These are phyloP conservation scores for Lerista edwardsae DNA, from an alignment of 2,797 vertebrate species.

Conservation along the genomic window DNA sequence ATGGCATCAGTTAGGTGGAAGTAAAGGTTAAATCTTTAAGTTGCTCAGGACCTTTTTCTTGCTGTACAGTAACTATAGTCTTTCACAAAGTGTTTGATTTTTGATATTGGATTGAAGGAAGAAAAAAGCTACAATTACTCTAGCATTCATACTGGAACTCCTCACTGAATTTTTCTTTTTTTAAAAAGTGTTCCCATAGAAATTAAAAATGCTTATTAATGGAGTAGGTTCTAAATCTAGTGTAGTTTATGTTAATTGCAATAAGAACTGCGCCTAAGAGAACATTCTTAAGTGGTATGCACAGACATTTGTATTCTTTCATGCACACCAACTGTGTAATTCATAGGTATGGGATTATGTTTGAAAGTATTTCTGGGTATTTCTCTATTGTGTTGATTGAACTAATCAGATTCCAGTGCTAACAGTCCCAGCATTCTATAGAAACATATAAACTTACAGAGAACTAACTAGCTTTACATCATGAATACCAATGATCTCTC, in stretches of 20 bases:
- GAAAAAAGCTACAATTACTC: not conserved
- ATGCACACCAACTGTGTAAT: constrained; percentile 3
- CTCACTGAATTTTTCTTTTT: constrained; percentile 46
- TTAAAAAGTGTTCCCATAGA: constrained; percentile 21
- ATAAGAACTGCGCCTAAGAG: constrained; percentile 20
- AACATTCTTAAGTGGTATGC: constrained; percentile 21
- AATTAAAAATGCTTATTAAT: constrained; percentile 11
- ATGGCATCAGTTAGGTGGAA: constrained; percentile 79
- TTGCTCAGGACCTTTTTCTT: constrained; percentile 76
- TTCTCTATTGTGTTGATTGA: constrained; percentile 36
- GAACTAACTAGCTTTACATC: constrained; percentile 53
- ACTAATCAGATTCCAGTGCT: constrained; percentile 39
- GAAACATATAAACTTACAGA: constrained; percentile 53
- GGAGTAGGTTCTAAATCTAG: not conserved
- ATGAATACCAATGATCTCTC: constrained; percentile 29
- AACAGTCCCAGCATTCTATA: constrained; percentile 37
- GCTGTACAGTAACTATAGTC: constrained; percentile 69
- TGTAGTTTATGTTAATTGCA: constrained; percentile 36
- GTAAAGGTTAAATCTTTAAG: constrained; percentile 79
- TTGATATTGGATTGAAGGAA: not conserved
- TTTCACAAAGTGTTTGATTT: constrained; percentile 58
- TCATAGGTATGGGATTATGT: not conserved
- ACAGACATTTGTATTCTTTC: constrained; percentile 2
- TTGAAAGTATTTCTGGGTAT: constrained; percentile 22
- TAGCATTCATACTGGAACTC: constrained; percentile 49